Conservation (phyloP, 2,797 vertebrate genomes). For the Spea hammondii region DNA sequence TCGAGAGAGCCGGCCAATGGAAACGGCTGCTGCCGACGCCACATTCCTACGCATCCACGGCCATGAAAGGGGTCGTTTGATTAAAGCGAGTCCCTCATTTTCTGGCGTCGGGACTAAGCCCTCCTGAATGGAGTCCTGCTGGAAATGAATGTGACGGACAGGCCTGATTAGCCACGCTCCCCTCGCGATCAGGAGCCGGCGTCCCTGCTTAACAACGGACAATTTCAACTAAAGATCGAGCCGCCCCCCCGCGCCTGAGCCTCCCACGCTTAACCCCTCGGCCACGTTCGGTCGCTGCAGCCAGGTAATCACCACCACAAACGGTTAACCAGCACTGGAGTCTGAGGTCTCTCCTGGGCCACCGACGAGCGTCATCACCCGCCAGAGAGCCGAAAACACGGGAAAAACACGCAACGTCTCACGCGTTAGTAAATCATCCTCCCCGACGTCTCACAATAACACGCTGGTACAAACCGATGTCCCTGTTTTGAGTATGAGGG, state of each 20-base stretch:
- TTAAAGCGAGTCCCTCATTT: slow-evolving; percentile 87
- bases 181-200: slow-evolving; percentile 77
- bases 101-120: slow-evolving; percentile 84
- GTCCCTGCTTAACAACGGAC: slow-evolving; percentile 72
- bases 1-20: slow-evolving; percentile 65
- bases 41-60: slow-evolving; percentile 71
- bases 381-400: no score
- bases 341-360: no score
- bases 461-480: no score
- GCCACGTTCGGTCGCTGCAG: slow-evolving; percentile 72
- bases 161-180: slow-evolving; percentile 83
- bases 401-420: no score
- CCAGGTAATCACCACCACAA: slow-evolving; percentile 27
- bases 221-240: slow-evolving; percentile 70
- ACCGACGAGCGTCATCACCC: no score
- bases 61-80: slow-evolving; percentile 78
- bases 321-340: no score
- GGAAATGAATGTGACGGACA: slow-evolving; percentile 90
- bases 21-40: slow-evolving; percentile 66
- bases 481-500: no score
- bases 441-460: no score
- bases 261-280: slow-evolving; percentile 79
- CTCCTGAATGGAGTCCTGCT: slow-evolving; percentile 78
- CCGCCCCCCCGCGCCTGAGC: slow-evolving; percentile 70
- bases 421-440: no score